Percentiles rank a stretch among this genome's conserved stretches.
Evolutionary conservation across 2,113 vertebrate species (phyloP).

Genomic region (Morone chrysops): DNA sequence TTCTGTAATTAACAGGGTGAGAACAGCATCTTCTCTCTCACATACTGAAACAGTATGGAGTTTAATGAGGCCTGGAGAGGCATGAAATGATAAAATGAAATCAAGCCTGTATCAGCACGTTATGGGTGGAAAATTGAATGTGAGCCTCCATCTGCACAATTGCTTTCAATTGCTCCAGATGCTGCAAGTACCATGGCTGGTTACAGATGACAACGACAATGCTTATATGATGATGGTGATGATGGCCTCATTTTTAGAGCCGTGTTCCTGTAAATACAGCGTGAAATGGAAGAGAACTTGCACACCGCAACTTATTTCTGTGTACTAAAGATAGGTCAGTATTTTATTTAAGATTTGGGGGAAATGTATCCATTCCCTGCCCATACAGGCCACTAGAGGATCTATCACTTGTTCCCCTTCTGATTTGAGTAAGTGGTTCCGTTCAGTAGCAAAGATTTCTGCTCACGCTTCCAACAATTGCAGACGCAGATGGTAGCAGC

Average conservation of each 20-base stretch:
- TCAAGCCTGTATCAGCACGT: conserved; percentile 55
- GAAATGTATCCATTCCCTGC: conserved; percentile 7
- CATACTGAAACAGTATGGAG: conserved; percentile 40
- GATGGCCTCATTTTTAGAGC: neutral
- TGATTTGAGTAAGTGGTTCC: neutral
- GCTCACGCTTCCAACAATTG: conserved; percentile 10
- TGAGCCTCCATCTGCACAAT: conserved; percentile 45
- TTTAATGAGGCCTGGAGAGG: conserved; percentile 68
- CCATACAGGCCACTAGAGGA: neutral
- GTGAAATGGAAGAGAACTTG: conserved; percentile 1
- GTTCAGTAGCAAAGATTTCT: conserved; percentile 1
- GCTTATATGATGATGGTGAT: conserved; percentile 25
- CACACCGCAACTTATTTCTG: neutral
- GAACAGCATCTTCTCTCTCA: conserved; percentile 32
- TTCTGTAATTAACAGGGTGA: conserved; percentile 58
- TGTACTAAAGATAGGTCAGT: neutral
- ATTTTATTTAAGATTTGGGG: neutral
- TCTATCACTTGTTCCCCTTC: neutral
- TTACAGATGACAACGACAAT: conserved; percentile 28
- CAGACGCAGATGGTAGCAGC: conserved; percentile 14
- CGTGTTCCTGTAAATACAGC: neutral
- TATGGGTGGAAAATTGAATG: conserved; percentile 59
- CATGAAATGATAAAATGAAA: conserved; percentile 70
- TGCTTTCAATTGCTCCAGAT: conserved; percentile 53
- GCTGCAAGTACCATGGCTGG: conserved; percentile 37